These are phyloP conservation scores for Muschampia plurimacula DNA, from an alignment of 2,888 invertebrate species.

Conservation along the genomic window DNA sequence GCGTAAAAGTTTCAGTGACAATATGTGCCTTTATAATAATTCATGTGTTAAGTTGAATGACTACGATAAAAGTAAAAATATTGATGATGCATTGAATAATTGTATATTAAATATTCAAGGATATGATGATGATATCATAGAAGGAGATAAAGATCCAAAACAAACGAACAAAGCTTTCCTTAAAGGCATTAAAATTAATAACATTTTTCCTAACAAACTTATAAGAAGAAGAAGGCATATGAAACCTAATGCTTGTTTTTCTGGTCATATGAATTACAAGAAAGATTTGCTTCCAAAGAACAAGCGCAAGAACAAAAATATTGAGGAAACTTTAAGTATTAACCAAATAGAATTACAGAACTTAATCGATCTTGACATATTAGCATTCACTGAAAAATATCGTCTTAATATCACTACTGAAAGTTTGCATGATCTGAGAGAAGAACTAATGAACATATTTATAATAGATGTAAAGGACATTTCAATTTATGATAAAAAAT, in stretches of 20 bases:
- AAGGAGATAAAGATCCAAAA: not conserved
- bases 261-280: not conserved
- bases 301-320: not conserved
- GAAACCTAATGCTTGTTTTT: not conserved
- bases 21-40: not conserved
- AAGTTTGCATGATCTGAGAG: conserved; percentile 50
- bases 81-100: not conserved
- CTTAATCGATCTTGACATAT: conserved; percentile 28
- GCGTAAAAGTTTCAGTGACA: conserved; percentile 28
- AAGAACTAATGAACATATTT: conserved; percentile 57
- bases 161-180: not conserved
- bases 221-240: not conserved
- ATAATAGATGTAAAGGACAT: conserved; percentile 54
- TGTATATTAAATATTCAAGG: not conserved
- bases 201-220: not conserved
- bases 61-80: not conserved
- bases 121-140: not conserved
- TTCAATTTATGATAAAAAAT: conserved; percentile 46
- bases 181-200: not conserved
- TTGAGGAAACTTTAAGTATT: not conserved
- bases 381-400: conserved; percentile 35
- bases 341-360: conserved; percentile 19
- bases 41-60: not conserved
- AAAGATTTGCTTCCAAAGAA: not conserved
- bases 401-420: conserved; percentile 26